Base-by-base conservation (phyloP, 2,797 vertebrate genomes). In the Podargus strigoides region DNA sequence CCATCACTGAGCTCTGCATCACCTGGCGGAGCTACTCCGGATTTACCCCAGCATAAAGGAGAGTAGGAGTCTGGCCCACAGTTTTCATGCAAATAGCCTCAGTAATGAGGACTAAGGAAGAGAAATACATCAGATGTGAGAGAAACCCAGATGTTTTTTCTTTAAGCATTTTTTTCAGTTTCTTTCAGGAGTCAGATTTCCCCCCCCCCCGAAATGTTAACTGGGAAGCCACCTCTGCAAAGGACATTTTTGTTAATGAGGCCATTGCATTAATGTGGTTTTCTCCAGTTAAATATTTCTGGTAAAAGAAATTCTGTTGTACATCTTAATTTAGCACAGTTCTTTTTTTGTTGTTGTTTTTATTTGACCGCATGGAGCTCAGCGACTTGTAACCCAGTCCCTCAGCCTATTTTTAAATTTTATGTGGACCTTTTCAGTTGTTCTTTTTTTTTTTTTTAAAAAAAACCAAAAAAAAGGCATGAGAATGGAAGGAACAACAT, bases 371-470 rank as follows among this genome's bases (percentile, higher is more conserved):
- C 86, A 88, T 59, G 77, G 80, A 96, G 95, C 95, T 91, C 96
- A 95, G 97, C 94, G 95, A 96, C 96, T 91, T 95, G 68, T 95
- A 95, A 95, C 95, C 75, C 92, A 88, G 94, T 96, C 94, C 87
- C 96, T 95, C 91, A 78, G 93, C 69, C 97, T 97, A 97, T 97
- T 98, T 97, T 98, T 98, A 97, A 96, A 96, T 97, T 96, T 97
- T 95, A 92, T 96, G 93, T 24, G 22, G 94, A 95, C 86, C 15
- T 95, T 96, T 94, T 95, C 52, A 34, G 70, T 81, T 70, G 16
- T 5, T 23, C 27, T 26, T 39, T 87, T 91, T 90, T 93, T 94
- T 94, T 88, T n/a, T n/a, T n/a, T n/a, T n/a, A n/a, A n/a, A n/a
- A n/a, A n/a, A n/a, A n/a, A n/a, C n/a, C n/a, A n/a, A n/a, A n/a